phyloP scores from a whole-genome alignment of 1,140 invertebrate genomes.

The Asbolus verrucosus region DNA sequence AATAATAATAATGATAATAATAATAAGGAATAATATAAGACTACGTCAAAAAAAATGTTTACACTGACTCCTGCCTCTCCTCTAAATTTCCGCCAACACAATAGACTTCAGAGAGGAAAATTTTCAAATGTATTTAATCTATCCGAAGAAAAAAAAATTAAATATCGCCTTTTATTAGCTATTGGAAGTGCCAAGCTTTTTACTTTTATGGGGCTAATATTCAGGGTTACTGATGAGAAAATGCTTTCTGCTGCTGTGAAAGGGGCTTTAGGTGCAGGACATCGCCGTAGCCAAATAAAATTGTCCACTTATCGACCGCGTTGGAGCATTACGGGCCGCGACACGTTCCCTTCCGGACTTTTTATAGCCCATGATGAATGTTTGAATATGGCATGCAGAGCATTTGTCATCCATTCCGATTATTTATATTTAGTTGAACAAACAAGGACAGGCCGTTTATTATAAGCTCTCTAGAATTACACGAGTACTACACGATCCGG shows the following conservation, averaged over 20 bases:
- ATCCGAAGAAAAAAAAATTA: too few relatives aligned
- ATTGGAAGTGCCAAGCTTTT: too few relatives aligned
- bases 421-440: conserved; percentile 40
- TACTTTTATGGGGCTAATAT: too few relatives aligned
- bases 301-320: conserved; percentile 50
- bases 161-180: too few relatives aligned
- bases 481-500: conserved; percentile 36
- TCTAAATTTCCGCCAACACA: too few relatives aligned
- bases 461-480: conserved; percentile 33
- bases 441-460: conserved; percentile 42
- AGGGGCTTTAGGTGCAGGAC: conserved; percentile 1
- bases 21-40: too few relatives aligned
- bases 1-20: too few relatives aligned
- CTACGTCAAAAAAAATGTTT: too few relatives aligned
- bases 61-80: too few relatives aligned
- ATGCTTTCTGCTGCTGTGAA: background rate
- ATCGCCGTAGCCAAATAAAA: conserved; percentile 13
- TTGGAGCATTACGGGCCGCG: conserved; percentile 51
- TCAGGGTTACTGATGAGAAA: background rate
- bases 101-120: too few relatives aligned
- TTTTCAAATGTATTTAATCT: too few relatives aligned
- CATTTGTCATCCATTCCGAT: conserved; percentile 52
- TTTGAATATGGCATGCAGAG: conserved; percentile 48
- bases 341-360: conserved; percentile 53
- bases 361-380: conserved; percentile 48